Evolutionary conservation across 2,888 invertebrate species (phyloP), one percentile per base, ranked within the genome.

Genomic region (Mythimna loreyi): DNA sequence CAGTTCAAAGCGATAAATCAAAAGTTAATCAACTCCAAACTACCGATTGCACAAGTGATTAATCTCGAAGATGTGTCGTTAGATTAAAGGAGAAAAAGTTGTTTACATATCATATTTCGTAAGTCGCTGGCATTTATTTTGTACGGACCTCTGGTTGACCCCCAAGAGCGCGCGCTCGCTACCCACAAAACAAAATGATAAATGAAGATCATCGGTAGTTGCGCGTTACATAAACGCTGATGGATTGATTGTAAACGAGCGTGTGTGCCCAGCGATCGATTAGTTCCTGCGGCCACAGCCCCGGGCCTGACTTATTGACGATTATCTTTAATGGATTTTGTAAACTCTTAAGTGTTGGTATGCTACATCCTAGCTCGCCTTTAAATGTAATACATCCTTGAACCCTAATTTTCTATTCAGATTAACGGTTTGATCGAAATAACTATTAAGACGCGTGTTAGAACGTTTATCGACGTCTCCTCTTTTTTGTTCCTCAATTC

Each of bases 111-210:
- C 86, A 86, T 87, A 89, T 91, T 91, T 90, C 88, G 89, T 91
- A 89, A 88, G 83, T 82, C 82, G 82, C 75, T 85, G 86, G 90
- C 87, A 89, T 92, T 92, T 91, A 88, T 90, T 91, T 85, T 82
- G 85, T 87, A 88, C 80, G 75, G 85, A 86, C 87, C 87, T 90
- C 86, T 86, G 84, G 75, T 85, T 93, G 94, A 92, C 94, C 94
- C 93, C 92, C 92, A 92, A 93, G 92, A 91, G 93, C 89, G 92
- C 84, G 73, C 84, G 89, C 79, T 86, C 86, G 92, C 93, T 94
- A 93, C 93, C 90, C 93, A 94, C 92, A 92, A 93, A 93, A 94
- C 92, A 92, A 92, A 93, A 95, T 96, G 96, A 96, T 95, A 94
- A 96, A 96, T 96, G 93, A 90, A 92, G 91, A 92, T 91, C 91